Evolutionary conservation across 2,888 invertebrate species (phyloP).

Genomic region (Melanostoma mellinum): DNA sequence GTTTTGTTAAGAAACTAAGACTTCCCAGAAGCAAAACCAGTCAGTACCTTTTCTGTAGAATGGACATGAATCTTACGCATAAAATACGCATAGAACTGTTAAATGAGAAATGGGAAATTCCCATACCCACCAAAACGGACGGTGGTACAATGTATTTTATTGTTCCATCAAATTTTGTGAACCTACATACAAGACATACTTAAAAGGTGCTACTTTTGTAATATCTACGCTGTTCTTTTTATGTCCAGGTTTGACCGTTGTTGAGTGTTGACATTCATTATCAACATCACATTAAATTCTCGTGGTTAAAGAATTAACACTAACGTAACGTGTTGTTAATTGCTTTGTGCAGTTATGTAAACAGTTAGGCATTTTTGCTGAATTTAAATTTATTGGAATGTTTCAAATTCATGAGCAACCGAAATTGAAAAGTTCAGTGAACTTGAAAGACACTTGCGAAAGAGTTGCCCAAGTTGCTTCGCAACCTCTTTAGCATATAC

Average conservation of each 20-base stretch:
- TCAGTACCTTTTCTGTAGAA: no score
- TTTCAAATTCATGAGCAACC: no score
- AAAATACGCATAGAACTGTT: neutral
- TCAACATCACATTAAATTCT: conserved; percentile 2
- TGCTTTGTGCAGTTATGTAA: conserved; percentile 41
- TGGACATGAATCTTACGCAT: neutral
- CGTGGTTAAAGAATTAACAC: conserved; percentile 40
- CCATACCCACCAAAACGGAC: neutral
- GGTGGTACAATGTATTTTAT: neutral
- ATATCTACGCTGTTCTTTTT: conserved; percentile 3
- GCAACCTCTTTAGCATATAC: no score
- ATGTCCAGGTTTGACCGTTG: neutral
- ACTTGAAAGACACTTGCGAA: no score
- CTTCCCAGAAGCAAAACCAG: neutral
- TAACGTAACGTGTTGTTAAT: conserved; percentile 57
- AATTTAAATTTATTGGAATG: no score
- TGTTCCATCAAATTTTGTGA: conserved; percentile 9
- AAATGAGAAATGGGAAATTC: neutral
- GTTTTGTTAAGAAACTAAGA: neutral
- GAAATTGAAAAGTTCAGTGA: no score
- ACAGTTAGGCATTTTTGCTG: conserved; percentile 1
- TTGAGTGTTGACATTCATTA: conserved; percentile 6
- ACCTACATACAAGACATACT: neutral
- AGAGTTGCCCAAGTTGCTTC: no score
- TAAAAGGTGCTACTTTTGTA: conserved; percentile 9